Conservation (phyloP, 2,113 vertebrate genomes). For the Oryzias javanicus region DNA sequence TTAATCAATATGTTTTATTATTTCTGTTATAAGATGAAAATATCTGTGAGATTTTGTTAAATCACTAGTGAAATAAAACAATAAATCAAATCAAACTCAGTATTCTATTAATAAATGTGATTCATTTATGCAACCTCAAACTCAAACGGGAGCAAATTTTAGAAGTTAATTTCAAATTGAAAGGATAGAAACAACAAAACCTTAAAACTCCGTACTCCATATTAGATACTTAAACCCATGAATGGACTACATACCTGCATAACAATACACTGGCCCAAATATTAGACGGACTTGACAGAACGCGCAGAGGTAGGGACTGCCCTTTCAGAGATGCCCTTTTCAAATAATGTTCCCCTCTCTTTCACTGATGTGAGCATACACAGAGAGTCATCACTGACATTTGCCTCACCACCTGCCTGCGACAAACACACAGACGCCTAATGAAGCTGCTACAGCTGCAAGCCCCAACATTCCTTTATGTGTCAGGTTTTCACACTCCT, state of each 20-base stretch:
- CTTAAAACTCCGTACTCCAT: too few relatives aligned
- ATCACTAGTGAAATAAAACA: too few relatives aligned
- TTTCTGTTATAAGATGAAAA: too few relatives aligned
- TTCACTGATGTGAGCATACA: constrained; percentile 30
- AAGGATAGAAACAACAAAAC: too few relatives aligned
- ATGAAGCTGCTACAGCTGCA: background rate
- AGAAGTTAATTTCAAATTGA: too few relatives aligned
- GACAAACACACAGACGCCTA: constrained; percentile 1
- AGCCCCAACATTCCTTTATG: background rate
- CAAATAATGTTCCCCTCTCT: constrained; percentile 25
- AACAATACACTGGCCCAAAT: background rate
- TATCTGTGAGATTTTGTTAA: too few relatives aligned
- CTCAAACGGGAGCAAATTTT: too few relatives aligned
- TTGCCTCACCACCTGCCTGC: constrained; percentile 30
- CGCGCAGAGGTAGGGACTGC: constrained; percentile 8
- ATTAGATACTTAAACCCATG: background rate
- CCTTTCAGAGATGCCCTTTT: constrained; percentile 59
- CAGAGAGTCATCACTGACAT: constrained; percentile 34
- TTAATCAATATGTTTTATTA: too few relatives aligned
- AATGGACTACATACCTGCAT: background rate
- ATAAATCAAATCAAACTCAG: too few relatives aligned
- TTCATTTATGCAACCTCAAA: too few relatives aligned
- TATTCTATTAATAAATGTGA: too few relatives aligned
- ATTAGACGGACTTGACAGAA: background rate
- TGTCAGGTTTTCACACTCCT: background rate